Evolutionary conservation across 2,888 invertebrate genomes (phyloP).

Genomic region (Sisyra nigra): DNA sequence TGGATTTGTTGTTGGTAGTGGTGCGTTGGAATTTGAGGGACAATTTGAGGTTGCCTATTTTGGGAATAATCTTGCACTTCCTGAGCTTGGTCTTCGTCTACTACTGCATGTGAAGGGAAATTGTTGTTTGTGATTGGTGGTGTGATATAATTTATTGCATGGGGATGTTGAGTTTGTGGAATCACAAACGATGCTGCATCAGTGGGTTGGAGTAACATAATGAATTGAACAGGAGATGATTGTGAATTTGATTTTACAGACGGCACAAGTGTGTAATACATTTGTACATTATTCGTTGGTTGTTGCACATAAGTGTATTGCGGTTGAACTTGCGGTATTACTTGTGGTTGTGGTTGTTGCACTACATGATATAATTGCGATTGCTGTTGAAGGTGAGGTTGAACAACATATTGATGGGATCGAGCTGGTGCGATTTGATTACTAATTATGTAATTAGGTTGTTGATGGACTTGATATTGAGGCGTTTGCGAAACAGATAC

Average conservation of each 20-base stretch:
- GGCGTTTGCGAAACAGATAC: constrained; percentile 16
- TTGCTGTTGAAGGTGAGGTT: constrained; percentile 6
- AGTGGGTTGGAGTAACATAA: constrained; percentile 2
- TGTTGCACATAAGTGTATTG: constrained; percentile 1
- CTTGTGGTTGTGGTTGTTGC: background rate
- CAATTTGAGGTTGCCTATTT: constrained; percentile 7
- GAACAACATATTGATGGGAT: constrained; percentile 1
- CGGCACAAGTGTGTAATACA: constrained; percentile 6
- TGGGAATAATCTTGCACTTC: constrained; percentile 4
- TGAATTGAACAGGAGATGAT: constrained; percentile 5
- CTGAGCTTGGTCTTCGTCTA: constrained; percentile 6
- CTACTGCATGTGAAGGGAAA: constrained; percentile 5
- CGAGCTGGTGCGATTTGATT: no score
- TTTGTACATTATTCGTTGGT: background rate
- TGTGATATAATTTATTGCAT: constrained; percentile 6
- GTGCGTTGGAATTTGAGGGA: constrained; percentile 10
- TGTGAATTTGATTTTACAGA: constrained; percentile 4
- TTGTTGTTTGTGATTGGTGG: no score
- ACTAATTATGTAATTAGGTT: background rate
- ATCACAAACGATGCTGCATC: constrained; percentile 11
- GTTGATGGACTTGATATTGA: background rate
- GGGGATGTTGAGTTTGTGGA: constrained; percentile 14
- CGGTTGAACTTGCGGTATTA: constrained; percentile 5
- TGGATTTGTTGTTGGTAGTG: background rate
- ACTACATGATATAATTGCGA: background rate